phyloP scores from a whole-genome alignment of 2,113 vertebrate species.

The Corapipo altera region DNA sequence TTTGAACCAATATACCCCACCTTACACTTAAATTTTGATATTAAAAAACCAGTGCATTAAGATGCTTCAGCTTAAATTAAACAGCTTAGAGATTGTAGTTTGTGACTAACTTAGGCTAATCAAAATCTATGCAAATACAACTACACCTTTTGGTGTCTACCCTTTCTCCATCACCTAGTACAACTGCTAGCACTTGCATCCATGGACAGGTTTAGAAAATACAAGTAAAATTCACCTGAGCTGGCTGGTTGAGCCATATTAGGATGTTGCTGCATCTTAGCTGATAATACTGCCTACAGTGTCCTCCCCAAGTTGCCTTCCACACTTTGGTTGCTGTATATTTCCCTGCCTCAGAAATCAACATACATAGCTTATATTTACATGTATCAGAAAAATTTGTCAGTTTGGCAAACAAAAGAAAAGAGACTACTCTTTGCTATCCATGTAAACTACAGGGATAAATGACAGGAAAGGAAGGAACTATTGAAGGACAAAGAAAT shows the following conservation, averaged over 20 bases:
- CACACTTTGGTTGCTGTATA: not conserved
- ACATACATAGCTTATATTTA: not conserved
- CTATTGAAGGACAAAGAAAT: not conserved
- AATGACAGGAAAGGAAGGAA: not conserved
- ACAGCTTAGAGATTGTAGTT: not conserved
- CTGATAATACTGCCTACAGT: not conserved
- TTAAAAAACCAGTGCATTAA: not conserved
- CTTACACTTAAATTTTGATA: not conserved
- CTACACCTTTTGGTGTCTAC: not conserved
- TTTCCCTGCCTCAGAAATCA: not conserved
- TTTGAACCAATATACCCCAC: not conserved
- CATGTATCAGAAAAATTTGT: not conserved
- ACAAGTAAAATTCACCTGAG: not conserved
- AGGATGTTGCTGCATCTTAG: not conserved
- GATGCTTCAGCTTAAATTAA: not conserved
- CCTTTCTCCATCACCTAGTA: not conserved
- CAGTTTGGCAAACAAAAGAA: not conserved
- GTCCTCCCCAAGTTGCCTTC: not conserved
- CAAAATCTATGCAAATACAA: not conserved
- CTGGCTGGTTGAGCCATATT: not conserved
- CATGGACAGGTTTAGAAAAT: not conserved
- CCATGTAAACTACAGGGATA: not conserved
- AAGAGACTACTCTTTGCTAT: not conserved
- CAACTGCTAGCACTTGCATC: not conserved
- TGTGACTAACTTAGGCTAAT: not conserved